Conservation (phyloP, 2,113 vertebrate species). For the Etia nguti region DNA sequence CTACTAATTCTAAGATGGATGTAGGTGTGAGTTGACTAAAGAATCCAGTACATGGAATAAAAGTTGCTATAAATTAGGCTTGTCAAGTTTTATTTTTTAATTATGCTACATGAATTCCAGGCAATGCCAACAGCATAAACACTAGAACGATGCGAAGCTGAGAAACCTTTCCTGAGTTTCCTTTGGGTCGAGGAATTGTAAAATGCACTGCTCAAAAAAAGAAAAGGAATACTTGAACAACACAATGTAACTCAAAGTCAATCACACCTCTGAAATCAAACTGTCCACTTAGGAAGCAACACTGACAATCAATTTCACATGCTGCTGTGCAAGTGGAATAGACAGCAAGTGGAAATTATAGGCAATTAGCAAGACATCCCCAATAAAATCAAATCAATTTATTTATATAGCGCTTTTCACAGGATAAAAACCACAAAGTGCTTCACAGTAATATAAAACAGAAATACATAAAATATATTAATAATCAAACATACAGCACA, state of each 20-base stretch:
- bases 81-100: accelerated
- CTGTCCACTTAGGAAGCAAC: neutral
- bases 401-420: too few relatives aligned
- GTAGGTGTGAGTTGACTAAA: neutral
- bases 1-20: neutral
- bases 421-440: too few relatives aligned
- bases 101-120: neutral
- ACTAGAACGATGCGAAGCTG: neutral
- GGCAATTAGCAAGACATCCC: neutral
- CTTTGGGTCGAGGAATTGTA: neutral
- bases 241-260: too few relatives aligned
- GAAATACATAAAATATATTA: too few relatives aligned
- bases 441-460: too few relatives aligned
- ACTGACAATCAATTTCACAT: neutral
- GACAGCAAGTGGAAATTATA: accelerated
- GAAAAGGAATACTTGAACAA: too few relatives aligned
- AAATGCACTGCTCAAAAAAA: too few relatives aligned
- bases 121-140: too few relatives aligned
- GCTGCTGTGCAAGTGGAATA: accelerated
- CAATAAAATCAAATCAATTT: too few relatives aligned
- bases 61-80: accelerated
- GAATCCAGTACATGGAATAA: neutral
- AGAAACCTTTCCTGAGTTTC: neutral
- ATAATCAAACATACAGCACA: too few relatives aligned
- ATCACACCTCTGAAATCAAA: too few relatives aligned